Conservation (phyloP, 2,797 vertebrate genomes). For the Peromyscus melanophrys region DNA sequence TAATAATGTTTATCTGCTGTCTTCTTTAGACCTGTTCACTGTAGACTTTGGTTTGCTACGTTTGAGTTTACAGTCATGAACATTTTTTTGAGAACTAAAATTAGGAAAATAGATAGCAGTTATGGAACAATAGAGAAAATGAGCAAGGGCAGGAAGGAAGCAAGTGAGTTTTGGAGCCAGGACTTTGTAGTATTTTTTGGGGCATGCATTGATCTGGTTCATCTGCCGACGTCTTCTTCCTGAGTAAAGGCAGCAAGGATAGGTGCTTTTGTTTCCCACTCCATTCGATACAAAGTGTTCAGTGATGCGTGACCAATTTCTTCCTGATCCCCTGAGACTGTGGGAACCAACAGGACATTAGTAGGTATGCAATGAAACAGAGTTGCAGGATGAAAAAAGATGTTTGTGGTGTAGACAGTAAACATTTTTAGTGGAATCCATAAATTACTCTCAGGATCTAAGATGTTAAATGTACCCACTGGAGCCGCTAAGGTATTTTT, state of each 20-base stretch:
- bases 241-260: not conserved
- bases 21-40: not conserved
- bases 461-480: slow-evolving; percentile 3
- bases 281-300: not conserved
- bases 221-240: not conserved
- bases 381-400: not conserved
- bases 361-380: slow-evolving; percentile 33
- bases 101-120: not conserved
- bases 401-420: not conserved
- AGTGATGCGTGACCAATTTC: not conserved
- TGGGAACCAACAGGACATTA: not conserved
- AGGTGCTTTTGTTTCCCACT: not conserved
- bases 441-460: slow-evolving; percentile 10
- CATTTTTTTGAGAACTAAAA: slow-evolving; percentile 4
- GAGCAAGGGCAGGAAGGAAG: not conserved
- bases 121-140: not conserved
- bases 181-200: not conserved
- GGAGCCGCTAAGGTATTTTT: slow-evolving; percentile 49
- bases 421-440: slow-evolving; percentile 53
- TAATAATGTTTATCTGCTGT: slow-evolving; percentile 34
- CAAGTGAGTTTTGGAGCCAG: not conserved
- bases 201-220: not conserved
- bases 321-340: not conserved
- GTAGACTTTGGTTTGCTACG: slow-evolving; percentile 13
- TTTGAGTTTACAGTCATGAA: not conserved